These are phyloP conservation scores for Fulica atra DNA, from an alignment of 2,113 vertebrate species.

Conservation along the genomic window DNA sequence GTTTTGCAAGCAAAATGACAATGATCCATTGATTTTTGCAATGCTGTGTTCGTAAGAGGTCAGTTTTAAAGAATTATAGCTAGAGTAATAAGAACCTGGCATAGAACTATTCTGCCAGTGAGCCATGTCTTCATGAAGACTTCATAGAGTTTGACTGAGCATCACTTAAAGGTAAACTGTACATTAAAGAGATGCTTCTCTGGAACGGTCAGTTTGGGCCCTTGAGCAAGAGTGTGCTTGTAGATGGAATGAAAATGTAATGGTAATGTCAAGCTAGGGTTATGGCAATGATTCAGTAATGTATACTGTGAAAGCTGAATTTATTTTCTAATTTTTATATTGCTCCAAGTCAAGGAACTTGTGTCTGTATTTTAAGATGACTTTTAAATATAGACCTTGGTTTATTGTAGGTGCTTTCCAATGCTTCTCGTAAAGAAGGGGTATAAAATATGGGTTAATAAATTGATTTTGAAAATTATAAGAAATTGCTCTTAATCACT, in stretches of 20 bases:
- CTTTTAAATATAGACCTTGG: background rate
- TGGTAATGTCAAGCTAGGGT: background rate
- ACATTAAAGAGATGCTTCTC: background rate
- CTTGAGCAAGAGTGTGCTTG: slow-evolving; percentile 9
- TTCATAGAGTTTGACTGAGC: slow-evolving; percentile 7
- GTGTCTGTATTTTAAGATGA: background rate
- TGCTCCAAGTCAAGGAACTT: background rate
- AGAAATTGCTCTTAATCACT: background rate
- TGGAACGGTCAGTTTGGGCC: slow-evolving; percentile 29
- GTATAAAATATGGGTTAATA: background rate
- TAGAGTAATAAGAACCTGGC: background rate
- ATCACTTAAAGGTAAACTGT: background rate
- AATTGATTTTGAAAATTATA: background rate
- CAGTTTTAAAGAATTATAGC: background rate
- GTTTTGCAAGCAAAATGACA: slow-evolving; percentile 26
- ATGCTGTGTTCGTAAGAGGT: background rate
- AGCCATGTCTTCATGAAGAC: background rate
- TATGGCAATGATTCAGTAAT: background rate
- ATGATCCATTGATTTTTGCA: background rate
- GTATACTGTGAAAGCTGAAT: background rate
- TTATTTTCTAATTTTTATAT: background rate
- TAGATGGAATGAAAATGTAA: background rate
- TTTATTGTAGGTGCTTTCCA: background rate
- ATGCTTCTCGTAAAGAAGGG: background rate
- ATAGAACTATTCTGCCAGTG: background rate